Evolutionary conservation across 2,113 vertebrate genomes (phyloP), one percentile per base, ranked within the genome.

Genomic region (Chlamydotis undulata): DNA sequence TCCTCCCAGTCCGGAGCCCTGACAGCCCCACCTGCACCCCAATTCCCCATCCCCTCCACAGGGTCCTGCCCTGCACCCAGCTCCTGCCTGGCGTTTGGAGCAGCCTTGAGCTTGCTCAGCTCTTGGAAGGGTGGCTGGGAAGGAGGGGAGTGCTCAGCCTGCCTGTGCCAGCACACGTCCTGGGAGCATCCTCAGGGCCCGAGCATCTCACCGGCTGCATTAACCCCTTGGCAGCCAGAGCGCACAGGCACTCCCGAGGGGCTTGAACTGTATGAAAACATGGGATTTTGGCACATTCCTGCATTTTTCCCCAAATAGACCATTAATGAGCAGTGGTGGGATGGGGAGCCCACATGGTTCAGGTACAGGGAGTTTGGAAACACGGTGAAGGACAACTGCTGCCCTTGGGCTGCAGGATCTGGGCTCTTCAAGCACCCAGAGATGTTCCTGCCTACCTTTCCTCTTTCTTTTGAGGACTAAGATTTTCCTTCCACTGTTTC

Each of bases 11-110:
- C 53, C 50, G 53, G 31, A 80, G 45, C 35, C 39, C 19, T 0
- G 2, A 1, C 3, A 45, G 29, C 12, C 55, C 13, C 25, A 13
- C 13, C 3, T 0, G 4, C 39, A 24, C 14, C 63, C 55, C 52
- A 16, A 9, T 65, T 77, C 28, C 65, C 70, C 60, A 10, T 19
- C 23, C 55, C 19, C 65, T 60, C 25, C 0, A 1, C 61, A 8
- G n/a, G 61, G 50, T 22, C 31, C 29, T 56, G 50, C 41, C 56
- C 80, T 19, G 22, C 33, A 4, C 45, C 71, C 65, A 17, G 70
- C 24, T 95, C 33, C 90, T 35, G 26, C 45, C 37, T 1, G 1
- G 59, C 16, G 8, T 45, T 4, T 17, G 80, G 60, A 49, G 65
- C 64, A 65, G n/a, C 56, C 50, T 25, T 49, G 84, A 63, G 41